phyloP scores from a whole-genome alignment of 2,888 invertebrate species.

The Punctoribates punctum region DNA sequence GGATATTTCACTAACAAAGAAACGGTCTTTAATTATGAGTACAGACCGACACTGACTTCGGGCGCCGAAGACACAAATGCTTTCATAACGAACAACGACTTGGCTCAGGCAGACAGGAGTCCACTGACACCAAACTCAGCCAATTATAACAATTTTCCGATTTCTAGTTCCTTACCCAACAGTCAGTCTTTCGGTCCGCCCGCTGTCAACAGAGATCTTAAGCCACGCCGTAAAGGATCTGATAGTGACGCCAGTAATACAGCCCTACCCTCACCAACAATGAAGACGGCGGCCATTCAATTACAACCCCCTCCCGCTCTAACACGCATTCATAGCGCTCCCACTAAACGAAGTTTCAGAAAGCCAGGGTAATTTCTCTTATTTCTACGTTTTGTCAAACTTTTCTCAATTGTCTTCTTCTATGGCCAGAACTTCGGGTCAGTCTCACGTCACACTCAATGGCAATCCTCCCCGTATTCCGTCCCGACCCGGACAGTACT shows the following conservation, averaged over 20 bases:
- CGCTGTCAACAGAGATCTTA: slow-evolving; percentile 73
- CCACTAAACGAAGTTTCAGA: slow-evolving; percentile 48
- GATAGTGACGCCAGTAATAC: slow-evolving; percentile 42
- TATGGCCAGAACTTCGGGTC: neutral
- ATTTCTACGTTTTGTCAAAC: neutral
- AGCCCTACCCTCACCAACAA: slow-evolving; percentile 40
- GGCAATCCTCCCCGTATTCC: slow-evolving; percentile 32
- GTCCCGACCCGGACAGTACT: slow-evolving; percentile 8
- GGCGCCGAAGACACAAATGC: slow-evolving; percentile 20
- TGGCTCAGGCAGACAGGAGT: slow-evolving; percentile 19
- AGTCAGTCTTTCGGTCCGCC: slow-evolving; percentile 60
- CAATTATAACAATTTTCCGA: slow-evolving; percentile 58
- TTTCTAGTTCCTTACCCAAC: slow-evolving; percentile 46
- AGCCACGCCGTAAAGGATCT: slow-evolving; percentile 63
- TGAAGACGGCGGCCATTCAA: slow-evolving; percentile 45
- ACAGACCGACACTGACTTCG: slow-evolving; percentile 50
- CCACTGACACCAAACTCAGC: slow-evolving; percentile 41
- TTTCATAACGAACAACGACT: slow-evolving; percentile 8
- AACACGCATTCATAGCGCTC: slow-evolving; percentile 20
- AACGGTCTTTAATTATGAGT: slow-evolving; percentile 62
- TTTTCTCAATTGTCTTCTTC: neutral
- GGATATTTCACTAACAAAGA: slow-evolving; percentile 56
- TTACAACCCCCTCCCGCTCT: slow-evolving; percentile 48
- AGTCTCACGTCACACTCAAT: neutral
- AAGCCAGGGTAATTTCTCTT: slow-evolving; percentile 47